Conservation (phyloP, 2,797 vertebrate species). For the Pseudochirops cupreus region DNA sequence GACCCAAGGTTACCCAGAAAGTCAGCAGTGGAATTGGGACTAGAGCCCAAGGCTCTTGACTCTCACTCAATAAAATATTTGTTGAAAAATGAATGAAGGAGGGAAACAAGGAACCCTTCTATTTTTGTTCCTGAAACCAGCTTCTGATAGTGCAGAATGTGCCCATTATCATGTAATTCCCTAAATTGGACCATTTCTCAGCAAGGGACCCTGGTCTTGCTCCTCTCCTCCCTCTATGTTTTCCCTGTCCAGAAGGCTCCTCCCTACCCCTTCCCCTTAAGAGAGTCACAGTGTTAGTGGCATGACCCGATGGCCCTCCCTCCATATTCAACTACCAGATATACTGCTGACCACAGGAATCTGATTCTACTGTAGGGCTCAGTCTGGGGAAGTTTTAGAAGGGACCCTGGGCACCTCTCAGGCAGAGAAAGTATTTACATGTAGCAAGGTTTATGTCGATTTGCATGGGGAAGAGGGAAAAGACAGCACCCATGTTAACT, state of each 20-base stretch:
- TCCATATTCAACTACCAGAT: background rate
- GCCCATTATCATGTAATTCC: background rate
- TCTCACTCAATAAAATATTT: background rate
- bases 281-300: background rate
- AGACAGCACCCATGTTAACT: background rate
- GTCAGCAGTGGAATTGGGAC: background rate
- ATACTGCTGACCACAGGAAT: background rate
- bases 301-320: background rate
- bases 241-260: background rate
- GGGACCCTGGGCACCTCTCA: background rate
- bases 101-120: background rate
- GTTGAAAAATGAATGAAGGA: slow-evolving; percentile 2
- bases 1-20: background rate
- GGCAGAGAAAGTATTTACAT: background rate
- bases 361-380: background rate
- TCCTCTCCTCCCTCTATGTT: background rate
- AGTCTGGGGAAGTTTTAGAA: background rate
- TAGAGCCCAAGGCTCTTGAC: background rate
- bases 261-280: background rate
- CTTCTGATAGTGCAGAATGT: background rate
- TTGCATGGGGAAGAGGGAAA: background rate
- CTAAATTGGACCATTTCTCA: background rate
- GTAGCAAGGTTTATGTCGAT: background rate
- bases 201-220: background rate
- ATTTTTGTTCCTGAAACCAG: background rate